A percentile compares a stretch with the other conserved stretches of the same genome.
Conservation (phyloP, 2,888 invertebrate genomes). For the Aelia acuminata region DNA sequence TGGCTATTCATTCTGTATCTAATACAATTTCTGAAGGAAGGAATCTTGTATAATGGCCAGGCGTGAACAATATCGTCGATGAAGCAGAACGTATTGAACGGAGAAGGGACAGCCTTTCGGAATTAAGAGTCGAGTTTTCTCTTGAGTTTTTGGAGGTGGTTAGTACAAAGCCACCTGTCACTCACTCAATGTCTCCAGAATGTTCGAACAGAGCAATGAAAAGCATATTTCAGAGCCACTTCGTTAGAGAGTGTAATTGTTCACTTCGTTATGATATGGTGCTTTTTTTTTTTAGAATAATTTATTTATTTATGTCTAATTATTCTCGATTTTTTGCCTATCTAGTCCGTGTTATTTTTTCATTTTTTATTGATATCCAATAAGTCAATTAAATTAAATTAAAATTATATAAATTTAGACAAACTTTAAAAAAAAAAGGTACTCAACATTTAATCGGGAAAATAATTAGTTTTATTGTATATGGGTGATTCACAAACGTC, state of each 20-base stretch:
- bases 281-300: too few species aligned
- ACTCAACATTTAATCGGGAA: too few species aligned
- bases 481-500: too few species aligned
- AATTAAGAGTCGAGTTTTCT: slow-evolving; percentile 19
- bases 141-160: neutral
- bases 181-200: neutral
- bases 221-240: neutral
- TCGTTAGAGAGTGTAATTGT: neutral
- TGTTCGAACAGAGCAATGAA: neutral
- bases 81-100: slow-evolving; percentile 33
- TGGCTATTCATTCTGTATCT: neutral
- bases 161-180: neutral
- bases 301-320: too few species aligned
- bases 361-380: too few species aligned
- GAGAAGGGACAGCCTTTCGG: neutral
- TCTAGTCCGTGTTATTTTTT: too few species aligned
- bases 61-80: slow-evolving; percentile 29
- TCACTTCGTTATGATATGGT: too few species aligned
- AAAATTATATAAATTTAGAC: too few species aligned
- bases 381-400: too few species aligned
- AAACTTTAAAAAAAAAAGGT: too few species aligned
- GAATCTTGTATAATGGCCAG: neutral
- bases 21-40: neutral
- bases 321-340: too few species aligned
- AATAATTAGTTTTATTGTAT: too few species aligned